Percentiles rank a stretch among this genome's conserved stretches.
Evolutionary conservation across 2,888 invertebrate species (phyloP).

Genomic region (Chrysomela aeneicollis): DNA sequence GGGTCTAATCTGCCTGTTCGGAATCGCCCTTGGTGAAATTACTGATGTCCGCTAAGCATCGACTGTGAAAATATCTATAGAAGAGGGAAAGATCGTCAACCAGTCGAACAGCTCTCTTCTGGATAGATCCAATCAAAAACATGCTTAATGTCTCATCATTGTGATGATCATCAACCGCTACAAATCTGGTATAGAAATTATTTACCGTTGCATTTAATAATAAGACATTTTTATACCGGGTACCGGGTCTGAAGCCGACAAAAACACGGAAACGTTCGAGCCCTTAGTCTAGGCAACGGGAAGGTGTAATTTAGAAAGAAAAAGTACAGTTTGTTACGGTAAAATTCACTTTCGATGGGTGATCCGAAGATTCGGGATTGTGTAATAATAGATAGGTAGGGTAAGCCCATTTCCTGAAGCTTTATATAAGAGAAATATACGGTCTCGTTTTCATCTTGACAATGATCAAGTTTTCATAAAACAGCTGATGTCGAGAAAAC

Average conservation of each 20-base stretch:
- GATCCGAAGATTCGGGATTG: conserved; percentile 11
- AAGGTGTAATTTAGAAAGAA: conserved; percentile 27
- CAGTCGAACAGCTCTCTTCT: too few species aligned
- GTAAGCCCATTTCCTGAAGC: neutral
- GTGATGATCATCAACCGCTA: conserved; percentile 21
- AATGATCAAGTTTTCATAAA: neutral
- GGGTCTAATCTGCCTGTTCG: too few species aligned
- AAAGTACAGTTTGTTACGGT: conserved; percentile 34
- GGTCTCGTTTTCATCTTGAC: neutral
- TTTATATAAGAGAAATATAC: neutral
- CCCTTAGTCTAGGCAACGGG: conserved; percentile 21
- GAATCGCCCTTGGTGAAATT: too few species aligned
- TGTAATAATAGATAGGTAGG: conserved; percentile 12
- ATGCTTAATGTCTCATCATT: neutral
- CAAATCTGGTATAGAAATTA: conserved; percentile 33
- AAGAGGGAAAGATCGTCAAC: too few species aligned
- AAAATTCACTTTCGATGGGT: conserved; percentile 29
- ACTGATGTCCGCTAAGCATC: too few species aligned
- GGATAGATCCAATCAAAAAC: too few species aligned
- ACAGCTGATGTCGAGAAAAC: too few species aligned
- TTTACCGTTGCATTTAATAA: conserved; percentile 36
- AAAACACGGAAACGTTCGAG: conserved; percentile 27
- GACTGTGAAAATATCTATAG: too few species aligned
- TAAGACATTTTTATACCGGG: conserved; percentile 24
- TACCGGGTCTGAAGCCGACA: conserved; percentile 8